phyloP scores from a whole-genome alignment of 2,888 invertebrate species.

The Orthosia cruda region DNA sequence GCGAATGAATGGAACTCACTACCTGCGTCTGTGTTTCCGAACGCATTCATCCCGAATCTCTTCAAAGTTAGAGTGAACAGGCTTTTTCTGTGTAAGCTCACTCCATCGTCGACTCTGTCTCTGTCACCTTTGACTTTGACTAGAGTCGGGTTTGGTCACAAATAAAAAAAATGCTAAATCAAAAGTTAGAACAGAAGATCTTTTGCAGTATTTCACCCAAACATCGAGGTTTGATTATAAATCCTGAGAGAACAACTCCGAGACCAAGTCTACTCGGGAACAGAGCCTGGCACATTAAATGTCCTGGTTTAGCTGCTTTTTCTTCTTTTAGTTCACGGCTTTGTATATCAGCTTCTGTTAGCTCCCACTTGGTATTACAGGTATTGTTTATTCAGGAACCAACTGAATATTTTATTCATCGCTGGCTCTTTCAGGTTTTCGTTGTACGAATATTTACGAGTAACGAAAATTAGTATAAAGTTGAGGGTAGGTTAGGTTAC shows the following conservation, averaged over 20 bases:
- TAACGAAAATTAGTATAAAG: neutral
- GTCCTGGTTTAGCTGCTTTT: constrained; percentile 23
- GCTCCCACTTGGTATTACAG: constrained; percentile 23
- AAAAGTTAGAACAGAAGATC: too few species aligned
- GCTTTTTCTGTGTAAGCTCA: too few species aligned
- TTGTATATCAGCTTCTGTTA: constrained; percentile 24
- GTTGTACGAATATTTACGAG: neutral
- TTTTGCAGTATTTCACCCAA: too few species aligned
- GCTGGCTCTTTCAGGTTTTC: constrained; percentile 2
- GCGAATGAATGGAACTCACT: too few species aligned
- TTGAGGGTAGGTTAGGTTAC: neutral
- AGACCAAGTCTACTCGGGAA: constrained; percentile 5
- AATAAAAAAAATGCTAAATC: too few species aligned
- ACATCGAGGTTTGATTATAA: too few species aligned
- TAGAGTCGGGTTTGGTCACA: too few species aligned
- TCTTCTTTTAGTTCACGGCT: constrained; percentile 20
- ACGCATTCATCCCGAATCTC: too few species aligned
- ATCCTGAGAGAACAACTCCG: neutral
- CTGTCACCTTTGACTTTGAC: too few species aligned
- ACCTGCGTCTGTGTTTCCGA: too few species aligned
- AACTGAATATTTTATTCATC: constrained; percentile 30
- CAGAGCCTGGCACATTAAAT: neutral
- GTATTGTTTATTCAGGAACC: constrained; percentile 29
- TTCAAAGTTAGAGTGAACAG: too few species aligned
- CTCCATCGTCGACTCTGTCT: too few species aligned